Evolutionary conservation across 2,797 vertebrate genomes (phyloP), one percentile per base, ranked within the genome.

Genomic region (Sus cebifrons): DNA sequence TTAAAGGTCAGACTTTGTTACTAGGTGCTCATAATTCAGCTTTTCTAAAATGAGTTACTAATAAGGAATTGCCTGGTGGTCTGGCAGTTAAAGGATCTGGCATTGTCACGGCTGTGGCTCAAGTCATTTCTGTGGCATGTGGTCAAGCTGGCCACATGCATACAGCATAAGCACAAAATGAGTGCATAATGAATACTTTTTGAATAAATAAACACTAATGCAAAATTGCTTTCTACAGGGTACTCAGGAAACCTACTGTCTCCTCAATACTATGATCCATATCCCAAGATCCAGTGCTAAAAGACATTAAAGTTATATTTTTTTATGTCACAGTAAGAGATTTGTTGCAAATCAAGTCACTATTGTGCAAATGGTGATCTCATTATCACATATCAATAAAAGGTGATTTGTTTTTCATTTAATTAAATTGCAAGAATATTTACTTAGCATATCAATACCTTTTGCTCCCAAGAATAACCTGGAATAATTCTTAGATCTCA

Each of bases 291-390:
- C 23, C 16, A 25, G 27, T 23, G 13, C 5, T 40, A 88, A 85
- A 88, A 73, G 2, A 68, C 79, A 36, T 68, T 88, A 85, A 17
- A 93, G 23, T 79, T 95, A 4, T 4, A 60, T 77, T 85, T 87
- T 85, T 67, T 89, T 23, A 95, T 6, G 73, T 91, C 3, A 78
- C 0, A 85, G 27, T n/a, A 7, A 94, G 65, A 85, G 29, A 73
- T 49, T 12, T 68, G 4, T 92, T 89, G 27, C 32, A 86, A 75
- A 7, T 64, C 62, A 88, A 64, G 18, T 14, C 44, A 94, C 62
- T 79, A 17, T 32, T 2, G 5, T 36, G 3, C 6, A 62, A 77
- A 91, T 25, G 15, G 14, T 67, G 56, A 56, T 52, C 17, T 95
- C 82, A 67, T 52, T 32, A 40, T 29, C 25, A 93, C 27, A 64